phyloP scores from a whole-genome alignment of 2,113 vertebrate genomes.

The Cinclus mexicanus region DNA sequence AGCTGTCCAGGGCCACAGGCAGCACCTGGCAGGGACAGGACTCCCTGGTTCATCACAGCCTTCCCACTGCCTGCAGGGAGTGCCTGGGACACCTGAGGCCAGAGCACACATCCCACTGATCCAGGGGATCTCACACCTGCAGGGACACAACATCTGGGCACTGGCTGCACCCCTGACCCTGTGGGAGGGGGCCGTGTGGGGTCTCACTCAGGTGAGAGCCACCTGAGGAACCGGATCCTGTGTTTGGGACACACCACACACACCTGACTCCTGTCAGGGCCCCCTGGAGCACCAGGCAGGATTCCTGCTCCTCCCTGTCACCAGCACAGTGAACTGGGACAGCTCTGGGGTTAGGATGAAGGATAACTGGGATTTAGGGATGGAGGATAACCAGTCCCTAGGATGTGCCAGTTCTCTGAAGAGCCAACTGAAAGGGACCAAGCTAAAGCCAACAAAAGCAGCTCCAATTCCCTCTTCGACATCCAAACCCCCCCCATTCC shows the following conservation, averaged over 20 bases:
- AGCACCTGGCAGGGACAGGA: not conserved
- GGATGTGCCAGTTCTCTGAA: not conserved
- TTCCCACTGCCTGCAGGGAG: fast-evolving
- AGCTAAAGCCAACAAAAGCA: not conserved
- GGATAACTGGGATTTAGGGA: not conserved
- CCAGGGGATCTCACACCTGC: not conserved
- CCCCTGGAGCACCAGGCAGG: not conserved
- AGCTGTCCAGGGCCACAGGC: not conserved
- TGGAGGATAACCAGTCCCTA: not conserved
- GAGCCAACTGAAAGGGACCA: not conserved
- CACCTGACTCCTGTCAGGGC: not conserved
- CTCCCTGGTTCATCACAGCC: not conserved
- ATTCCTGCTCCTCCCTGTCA: fast-evolving
- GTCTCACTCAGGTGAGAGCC: fast-evolving
- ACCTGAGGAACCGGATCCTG: fast-evolving
- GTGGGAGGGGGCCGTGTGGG: fast-evolving
- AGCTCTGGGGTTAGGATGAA: not conserved
- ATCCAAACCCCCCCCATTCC: fast-evolving
- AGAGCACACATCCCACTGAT: not conserved
- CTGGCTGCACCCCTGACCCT: fast-evolving
- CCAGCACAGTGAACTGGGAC: fast-evolving
- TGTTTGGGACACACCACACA: not conserved
- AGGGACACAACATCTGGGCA: not conserved
- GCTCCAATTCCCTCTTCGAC: not conserved
- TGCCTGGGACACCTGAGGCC: not conserved